Conservation (phyloP, 2,113 vertebrate genomes). For the Apus apus region DNA sequence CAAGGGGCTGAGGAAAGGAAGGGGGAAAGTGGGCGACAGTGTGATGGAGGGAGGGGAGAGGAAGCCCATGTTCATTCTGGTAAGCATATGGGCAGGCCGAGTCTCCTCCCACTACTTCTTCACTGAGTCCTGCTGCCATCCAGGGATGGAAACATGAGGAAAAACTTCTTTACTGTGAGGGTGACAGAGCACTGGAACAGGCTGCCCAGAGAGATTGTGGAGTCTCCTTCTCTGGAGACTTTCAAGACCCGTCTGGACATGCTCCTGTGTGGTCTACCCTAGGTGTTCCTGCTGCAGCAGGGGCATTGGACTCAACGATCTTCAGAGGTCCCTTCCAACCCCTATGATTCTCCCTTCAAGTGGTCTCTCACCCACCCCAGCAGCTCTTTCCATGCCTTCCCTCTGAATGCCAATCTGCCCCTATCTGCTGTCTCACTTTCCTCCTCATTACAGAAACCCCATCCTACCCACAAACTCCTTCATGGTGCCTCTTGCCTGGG, state of each 20-base stretch:
- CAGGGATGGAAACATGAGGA: neutral
- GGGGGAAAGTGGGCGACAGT: neutral
- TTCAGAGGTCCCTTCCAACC: no score
- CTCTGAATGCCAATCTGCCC: neutral
- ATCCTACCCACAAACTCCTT: neutral
- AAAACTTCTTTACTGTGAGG: no score
- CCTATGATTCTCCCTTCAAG: neutral
- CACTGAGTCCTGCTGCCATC: neutral
- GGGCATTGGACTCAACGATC: no score
- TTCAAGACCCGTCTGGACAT: no score
- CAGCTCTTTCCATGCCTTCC: neutral
- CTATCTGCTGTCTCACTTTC: neutral
- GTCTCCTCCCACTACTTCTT: neutral
- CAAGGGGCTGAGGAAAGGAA: neutral
- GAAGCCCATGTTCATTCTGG: neutral
- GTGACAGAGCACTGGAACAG: no score
- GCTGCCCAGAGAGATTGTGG: no score
- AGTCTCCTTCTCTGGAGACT: no score
- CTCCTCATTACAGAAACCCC: neutral
- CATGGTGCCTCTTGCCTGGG: neutral
- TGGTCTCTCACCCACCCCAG: neutral
- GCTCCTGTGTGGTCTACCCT: no score
- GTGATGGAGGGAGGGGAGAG: neutral
- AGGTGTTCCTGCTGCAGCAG: no score
- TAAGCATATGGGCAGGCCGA: neutral